Evolutionary conservation across 2,113 vertebrate species (phyloP).

Genomic region (Peromyscus maniculatus): DNA sequence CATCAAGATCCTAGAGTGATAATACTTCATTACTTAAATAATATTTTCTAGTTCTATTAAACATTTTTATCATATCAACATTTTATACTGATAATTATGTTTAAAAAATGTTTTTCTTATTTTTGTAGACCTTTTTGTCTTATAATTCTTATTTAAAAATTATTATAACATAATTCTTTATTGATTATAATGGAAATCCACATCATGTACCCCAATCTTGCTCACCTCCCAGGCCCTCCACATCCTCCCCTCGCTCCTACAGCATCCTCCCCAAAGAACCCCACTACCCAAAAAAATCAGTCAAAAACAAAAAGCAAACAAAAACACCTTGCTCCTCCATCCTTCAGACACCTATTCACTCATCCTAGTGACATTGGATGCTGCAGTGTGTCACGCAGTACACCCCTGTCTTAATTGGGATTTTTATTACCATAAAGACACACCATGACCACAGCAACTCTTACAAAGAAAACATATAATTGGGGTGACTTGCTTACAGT

Average conservation of each 20-base stretch:
- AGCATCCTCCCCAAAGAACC: neutral
- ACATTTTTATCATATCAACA: neutral
- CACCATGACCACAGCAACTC: neutral
- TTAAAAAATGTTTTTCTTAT: neutral
- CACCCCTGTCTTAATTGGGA: neutral
- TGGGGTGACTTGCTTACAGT: neutral
- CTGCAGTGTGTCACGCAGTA: neutral
- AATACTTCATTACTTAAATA: conserved; percentile 29
- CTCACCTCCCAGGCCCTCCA: neutral
- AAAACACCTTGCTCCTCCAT: neutral
- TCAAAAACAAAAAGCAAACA: neutral
- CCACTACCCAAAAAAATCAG: neutral
- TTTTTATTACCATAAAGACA: neutral
- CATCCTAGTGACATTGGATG: neutral
- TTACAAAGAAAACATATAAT: neutral
- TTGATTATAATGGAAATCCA: neutral
- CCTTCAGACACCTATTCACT: neutral
- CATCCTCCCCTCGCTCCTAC: neutral
- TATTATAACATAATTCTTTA: neutral
- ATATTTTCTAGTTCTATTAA: conserved; percentile 20
- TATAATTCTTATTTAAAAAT: neutral
- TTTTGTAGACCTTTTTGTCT: neutral
- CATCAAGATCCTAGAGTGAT: neutral
- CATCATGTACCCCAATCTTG: neutral
- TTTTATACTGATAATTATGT: conserved; percentile 8